phyloP scores from a whole-genome alignment of 1,140 invertebrate species.

The Galendromus occidentalis region DNA sequence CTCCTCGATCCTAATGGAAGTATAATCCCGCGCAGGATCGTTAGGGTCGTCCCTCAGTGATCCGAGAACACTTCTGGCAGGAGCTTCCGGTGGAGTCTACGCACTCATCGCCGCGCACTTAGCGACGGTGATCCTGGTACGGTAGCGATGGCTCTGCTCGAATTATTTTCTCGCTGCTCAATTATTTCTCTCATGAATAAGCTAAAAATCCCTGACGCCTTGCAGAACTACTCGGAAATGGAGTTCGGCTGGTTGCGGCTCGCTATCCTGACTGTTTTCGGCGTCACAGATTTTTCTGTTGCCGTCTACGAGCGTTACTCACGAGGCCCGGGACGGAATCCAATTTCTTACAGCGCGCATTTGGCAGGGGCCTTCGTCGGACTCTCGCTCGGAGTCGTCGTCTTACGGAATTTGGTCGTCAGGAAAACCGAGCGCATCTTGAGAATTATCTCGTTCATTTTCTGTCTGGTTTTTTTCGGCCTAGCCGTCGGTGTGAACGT shows the following conservation, averaged over 20 bases:
- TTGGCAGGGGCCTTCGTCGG: constrained; percentile 65
- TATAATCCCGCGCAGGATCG: constrained; percentile 31
- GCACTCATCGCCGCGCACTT: constrained; percentile 83
- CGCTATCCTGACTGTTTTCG: constrained; percentile 45
- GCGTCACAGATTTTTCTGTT: constrained; percentile 51
- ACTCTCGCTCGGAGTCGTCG: constrained; percentile 74
- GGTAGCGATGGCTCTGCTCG: background rate
- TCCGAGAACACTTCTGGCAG: constrained; percentile 62
- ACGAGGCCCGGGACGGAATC: constrained; percentile 16
- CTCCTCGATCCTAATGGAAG: no score
- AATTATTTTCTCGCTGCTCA: background rate
- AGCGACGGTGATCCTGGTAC: constrained; percentile 75
- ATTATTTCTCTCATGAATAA: background rate
- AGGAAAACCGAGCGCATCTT: constrained; percentile 56
- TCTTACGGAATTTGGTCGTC: constrained; percentile 67
- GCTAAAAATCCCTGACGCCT: constrained; percentile 19
- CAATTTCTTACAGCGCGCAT: constrained; percentile 73
- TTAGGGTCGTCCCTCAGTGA: constrained; percentile 68
- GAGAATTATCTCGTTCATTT: constrained; percentile 63
- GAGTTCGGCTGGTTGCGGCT: constrained; percentile 60
- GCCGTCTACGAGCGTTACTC: constrained; percentile 56
- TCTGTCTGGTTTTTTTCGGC: constrained; percentile 41
- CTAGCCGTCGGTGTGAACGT: constrained; percentile 50
- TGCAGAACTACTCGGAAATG: constrained; percentile 78
- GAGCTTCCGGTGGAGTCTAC: constrained; percentile 89